Evolutionary conservation across 2,888 invertebrate species (phyloP).

Genomic region (Watsonalla binaria): DNA sequence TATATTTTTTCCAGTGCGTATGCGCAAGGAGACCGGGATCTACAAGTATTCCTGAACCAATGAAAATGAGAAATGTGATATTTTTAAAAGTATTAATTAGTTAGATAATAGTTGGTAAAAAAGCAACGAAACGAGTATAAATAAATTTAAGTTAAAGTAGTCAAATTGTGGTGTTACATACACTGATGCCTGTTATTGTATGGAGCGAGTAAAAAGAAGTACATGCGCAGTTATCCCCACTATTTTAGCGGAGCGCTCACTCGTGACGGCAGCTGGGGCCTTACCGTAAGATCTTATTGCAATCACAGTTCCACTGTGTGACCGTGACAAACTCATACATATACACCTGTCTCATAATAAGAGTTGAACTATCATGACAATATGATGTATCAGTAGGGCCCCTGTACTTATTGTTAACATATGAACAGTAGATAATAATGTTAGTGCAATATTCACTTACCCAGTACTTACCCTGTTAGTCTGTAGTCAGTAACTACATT

Average conservation of each 20-base stretch:
- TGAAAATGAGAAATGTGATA: slow-evolving; percentile 7
- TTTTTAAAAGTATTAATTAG: slow-evolving; percentile 31
- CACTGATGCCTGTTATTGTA: neutral
- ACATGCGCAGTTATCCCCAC: no score
- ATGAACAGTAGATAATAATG: slow-evolving; percentile 5
- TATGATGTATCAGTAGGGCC: no score
- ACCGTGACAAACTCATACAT: no score
- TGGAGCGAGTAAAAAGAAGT: no score
- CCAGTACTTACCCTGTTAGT: slow-evolving; percentile 17
- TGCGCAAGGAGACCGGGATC: slow-evolving; percentile 72
- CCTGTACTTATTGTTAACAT: no score
- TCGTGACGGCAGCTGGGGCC: no score
- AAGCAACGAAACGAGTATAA: neutral
- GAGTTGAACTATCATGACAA: no score
- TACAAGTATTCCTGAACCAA: slow-evolving; percentile 65
- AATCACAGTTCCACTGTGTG: no score
- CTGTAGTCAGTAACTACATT: neutral
- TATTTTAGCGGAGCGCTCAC: no score
- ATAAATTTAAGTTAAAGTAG: neutral
- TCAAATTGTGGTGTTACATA: neutral
- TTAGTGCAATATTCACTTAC: slow-evolving; percentile 35
- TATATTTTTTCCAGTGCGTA: slow-evolving; percentile 64
- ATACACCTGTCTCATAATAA: no score
- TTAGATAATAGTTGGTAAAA: slow-evolving; percentile 5
- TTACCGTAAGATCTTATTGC: no score